A percentile compares a stretch with the other conserved stretches of the same genome.
Conservation (phyloP, 2,888 invertebrate genomes). For the Helicoverpa assulta region DNA sequence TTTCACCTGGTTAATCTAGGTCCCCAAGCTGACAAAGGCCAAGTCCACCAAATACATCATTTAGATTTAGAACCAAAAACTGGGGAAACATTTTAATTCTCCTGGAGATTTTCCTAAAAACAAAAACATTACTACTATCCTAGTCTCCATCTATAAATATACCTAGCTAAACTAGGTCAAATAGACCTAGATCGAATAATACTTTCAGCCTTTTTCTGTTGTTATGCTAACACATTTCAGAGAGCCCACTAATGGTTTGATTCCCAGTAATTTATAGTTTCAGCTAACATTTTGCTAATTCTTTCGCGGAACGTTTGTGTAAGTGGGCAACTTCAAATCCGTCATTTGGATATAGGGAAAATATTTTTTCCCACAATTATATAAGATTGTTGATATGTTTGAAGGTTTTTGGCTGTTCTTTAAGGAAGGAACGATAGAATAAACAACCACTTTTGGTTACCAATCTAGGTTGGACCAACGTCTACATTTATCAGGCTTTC, state of each 20-base stretch:
- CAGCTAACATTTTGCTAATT: conserved; percentile 61
- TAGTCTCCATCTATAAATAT: not conserved
- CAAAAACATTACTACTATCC: not conserved
- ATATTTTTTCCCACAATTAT: conserved; percentile 9
- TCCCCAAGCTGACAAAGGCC: too few relatives aligned
- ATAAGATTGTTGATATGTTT: not conserved
- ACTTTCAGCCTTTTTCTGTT: conserved; percentile 33
- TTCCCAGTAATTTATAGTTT: conserved; percentile 61
- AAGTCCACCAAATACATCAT: too few relatives aligned
- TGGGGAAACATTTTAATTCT: too few relatives aligned
- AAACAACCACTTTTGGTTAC: too few relatives aligned
- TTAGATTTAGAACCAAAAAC: too few relatives aligned
- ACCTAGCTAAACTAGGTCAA: conserved; percentile 23
- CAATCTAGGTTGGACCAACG: too few relatives aligned
- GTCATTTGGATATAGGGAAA: not conserved
- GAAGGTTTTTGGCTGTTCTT: not conserved
- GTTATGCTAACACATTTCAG: conserved; percentile 56
- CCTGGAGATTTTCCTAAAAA: too few relatives aligned
- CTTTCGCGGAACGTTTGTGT: conserved; percentile 51
- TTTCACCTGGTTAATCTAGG: too few relatives aligned
- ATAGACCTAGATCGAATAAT: conserved; percentile 9
- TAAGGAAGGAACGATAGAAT: too few relatives aligned
- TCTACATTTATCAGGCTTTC: too few relatives aligned
- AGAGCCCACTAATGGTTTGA: conserved; percentile 61
- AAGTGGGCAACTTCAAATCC: conserved; percentile 34